Evolutionary conservation across 2,797 vertebrate species (phyloP).

Genomic region (Chaetophractus vellerosus): DNA sequence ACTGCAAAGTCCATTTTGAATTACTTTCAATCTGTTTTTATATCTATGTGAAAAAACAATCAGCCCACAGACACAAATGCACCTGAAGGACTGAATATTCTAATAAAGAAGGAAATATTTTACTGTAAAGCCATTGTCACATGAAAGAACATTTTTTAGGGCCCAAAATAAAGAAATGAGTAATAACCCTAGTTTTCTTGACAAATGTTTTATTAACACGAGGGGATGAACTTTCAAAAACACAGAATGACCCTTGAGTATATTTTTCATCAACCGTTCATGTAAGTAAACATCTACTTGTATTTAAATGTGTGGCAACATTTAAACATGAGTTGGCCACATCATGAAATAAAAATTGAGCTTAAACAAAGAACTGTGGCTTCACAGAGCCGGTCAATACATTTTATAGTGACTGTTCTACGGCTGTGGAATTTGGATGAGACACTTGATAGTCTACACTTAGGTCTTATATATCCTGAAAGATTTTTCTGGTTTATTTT

Average conservation of each 20-base stretch:
- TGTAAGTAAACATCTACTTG: neutral
- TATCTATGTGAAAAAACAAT: constrained; percentile 40
- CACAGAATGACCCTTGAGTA: neutral
- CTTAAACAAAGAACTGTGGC: too few relatives aligned
- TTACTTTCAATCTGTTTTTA: constrained; percentile 42
- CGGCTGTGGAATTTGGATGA: neutral
- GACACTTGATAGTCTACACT: neutral
- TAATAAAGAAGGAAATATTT: neutral
- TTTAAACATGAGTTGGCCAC: neutral
- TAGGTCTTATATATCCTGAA: neutral
- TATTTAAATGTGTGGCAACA: neutral
- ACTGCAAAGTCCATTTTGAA: constrained; percentile 35
- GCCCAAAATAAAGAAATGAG: constrained; percentile 10
- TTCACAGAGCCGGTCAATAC: too few relatives aligned
- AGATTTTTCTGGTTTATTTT: too few relatives aligned
- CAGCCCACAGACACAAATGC: neutral
- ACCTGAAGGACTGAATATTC: constrained; percentile 6
- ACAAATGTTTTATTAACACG: constrained; percentile 17
- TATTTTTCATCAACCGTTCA: neutral
- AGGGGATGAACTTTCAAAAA: constrained; percentile 22
- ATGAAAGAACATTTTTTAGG: constrained; percentile 42
- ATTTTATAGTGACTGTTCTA: neutral
- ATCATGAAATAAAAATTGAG: too few relatives aligned
- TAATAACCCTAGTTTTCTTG: constrained; percentile 38
- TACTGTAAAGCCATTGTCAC: neutral